Conservation (phyloP, 2,888 invertebrate genomes). For the Brassicogethes aeneus region DNA sequence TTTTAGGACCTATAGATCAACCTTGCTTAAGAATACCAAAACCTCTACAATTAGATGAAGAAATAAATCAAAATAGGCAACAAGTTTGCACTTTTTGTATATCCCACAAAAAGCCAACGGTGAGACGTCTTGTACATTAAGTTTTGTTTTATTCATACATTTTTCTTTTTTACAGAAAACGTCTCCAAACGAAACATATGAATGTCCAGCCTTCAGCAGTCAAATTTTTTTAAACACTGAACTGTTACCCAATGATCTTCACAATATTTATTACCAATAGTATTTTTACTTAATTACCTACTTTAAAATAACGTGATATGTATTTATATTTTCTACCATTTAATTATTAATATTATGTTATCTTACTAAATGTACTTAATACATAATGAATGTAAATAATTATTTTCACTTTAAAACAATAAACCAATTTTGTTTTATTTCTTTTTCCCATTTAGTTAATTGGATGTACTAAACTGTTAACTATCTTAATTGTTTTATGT, state of each 20-base stretch:
- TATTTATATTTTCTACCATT: too few species aligned
- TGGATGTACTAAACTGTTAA: too few species aligned
- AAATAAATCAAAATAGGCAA: conserved; percentile 35
- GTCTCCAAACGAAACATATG: not conserved
- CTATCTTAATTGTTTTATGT: too few species aligned
- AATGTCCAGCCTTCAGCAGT: not conserved
- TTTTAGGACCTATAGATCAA: conserved; percentile 53
- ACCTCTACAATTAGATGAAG: conserved; percentile 20
- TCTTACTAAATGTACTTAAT: too few species aligned
- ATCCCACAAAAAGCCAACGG: conserved; percentile 56
- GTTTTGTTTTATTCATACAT: not conserved
- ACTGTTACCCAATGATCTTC: not conserved
- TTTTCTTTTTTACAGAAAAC: not conserved
- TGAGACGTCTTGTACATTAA: conserved; percentile 28
- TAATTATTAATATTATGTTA: too few species aligned
- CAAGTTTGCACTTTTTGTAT: conserved; percentile 74
- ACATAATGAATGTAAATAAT: too few species aligned
- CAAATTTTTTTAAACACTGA: not conserved
- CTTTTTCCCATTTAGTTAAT: too few species aligned
- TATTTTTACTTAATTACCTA: too few species aligned
- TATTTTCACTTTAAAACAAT: too few species aligned
- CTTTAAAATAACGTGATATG: too few species aligned
- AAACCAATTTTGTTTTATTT: too few species aligned
- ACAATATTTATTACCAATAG: not conserved
- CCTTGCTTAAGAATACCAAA: conserved; percentile 50